Conservation (phyloP, 1,140 invertebrate genomes). For the Chrysoperla carnea region DNA sequence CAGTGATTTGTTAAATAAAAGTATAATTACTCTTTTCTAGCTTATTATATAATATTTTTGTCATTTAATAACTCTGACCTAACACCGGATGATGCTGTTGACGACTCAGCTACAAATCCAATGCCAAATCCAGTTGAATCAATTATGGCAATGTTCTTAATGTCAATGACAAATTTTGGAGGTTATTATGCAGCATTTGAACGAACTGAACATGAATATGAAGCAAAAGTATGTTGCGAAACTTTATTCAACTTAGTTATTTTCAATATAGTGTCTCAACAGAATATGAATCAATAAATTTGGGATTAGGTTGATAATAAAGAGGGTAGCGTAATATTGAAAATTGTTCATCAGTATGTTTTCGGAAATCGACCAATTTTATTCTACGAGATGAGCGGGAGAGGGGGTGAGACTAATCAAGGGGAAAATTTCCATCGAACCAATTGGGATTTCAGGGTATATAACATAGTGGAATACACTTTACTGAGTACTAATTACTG, state of each 20-base stretch:
- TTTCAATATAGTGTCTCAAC: too few species aligned
- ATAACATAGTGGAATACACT: too few species aligned
- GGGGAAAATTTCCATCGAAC: too few species aligned
- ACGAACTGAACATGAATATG: slow-evolving; percentile 68
- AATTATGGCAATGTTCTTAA: slow-evolving; percentile 92
- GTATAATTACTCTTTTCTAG: slow-evolving; percentile 36
- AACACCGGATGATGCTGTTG: slow-evolving; percentile 46
- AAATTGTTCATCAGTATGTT: too few species aligned
- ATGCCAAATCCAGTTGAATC: slow-evolving; percentile 83
- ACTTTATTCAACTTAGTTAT: slow-evolving; percentile 5
- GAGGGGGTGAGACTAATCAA: too few species aligned
- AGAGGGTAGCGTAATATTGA: background rate
- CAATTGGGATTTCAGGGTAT: too few species aligned
- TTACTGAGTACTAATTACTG: too few species aligned
- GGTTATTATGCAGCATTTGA: slow-evolving; percentile 84
- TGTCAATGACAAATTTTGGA: slow-evolving; percentile 93
- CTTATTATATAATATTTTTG: slow-evolving; percentile 82
- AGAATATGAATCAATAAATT: background rate
- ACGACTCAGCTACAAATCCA: slow-evolving; percentile 60
- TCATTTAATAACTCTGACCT: slow-evolving; percentile 59
- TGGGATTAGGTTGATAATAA: background rate
- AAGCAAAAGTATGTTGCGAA: slow-evolving; percentile 54
- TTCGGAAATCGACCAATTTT: too few species aligned
- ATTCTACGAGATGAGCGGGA: too few species aligned
- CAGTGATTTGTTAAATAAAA: too few species aligned